Percentiles rank a stretch among this genome's conserved stretches.
Evolutionary conservation across 2,113 vertebrate species (phyloP).

Genomic region (Amia ocellicauda): DNA sequence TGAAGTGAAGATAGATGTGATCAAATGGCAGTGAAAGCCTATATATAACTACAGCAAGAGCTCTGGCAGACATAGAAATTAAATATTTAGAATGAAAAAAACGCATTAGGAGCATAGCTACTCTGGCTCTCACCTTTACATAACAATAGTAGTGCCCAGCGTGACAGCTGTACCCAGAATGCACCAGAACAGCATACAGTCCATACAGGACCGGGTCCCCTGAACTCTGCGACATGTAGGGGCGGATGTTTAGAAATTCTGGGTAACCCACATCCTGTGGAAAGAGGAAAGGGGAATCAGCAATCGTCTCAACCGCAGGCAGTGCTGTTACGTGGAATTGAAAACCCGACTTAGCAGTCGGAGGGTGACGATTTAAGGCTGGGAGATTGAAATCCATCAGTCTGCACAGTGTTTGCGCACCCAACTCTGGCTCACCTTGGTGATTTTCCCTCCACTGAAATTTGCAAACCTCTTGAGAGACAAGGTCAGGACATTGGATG

Average conservation of each 20-base stretch:
- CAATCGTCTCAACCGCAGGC: background rate
- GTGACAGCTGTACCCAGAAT: slow-evolving; percentile 91
- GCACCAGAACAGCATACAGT: slow-evolving; percentile 91
- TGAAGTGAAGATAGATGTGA: background rate
- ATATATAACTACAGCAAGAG: background rate
- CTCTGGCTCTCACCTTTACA: slow-evolving; percentile 73
- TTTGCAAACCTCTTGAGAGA: slow-evolving; percentile 90
- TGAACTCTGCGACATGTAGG: slow-evolving; percentile 85
- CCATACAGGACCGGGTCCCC: slow-evolving; percentile 80
- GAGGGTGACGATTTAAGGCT: background rate
- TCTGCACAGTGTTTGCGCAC: background rate
- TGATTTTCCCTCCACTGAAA: slow-evolving; percentile 89
- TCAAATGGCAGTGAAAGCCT: background rate
- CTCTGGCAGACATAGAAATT: no score
- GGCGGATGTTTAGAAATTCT: slow-evolving; percentile 84
- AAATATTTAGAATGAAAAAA: no score
- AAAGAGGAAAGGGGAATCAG: background rate
- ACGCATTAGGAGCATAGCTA: no score
- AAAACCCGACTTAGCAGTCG: no score
- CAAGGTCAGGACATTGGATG: slow-evolving; percentile 85
- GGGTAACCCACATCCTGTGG: slow-evolving; percentile 87
- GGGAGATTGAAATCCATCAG: no score
- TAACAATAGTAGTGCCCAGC: slow-evolving; percentile 96
- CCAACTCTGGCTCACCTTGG: slow-evolving; percentile 67
- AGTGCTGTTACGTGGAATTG: no score